Evolutionary conservation across 2,797 vertebrate genomes (phyloP).

Genomic region (Mionectes olivaceus): DNA sequence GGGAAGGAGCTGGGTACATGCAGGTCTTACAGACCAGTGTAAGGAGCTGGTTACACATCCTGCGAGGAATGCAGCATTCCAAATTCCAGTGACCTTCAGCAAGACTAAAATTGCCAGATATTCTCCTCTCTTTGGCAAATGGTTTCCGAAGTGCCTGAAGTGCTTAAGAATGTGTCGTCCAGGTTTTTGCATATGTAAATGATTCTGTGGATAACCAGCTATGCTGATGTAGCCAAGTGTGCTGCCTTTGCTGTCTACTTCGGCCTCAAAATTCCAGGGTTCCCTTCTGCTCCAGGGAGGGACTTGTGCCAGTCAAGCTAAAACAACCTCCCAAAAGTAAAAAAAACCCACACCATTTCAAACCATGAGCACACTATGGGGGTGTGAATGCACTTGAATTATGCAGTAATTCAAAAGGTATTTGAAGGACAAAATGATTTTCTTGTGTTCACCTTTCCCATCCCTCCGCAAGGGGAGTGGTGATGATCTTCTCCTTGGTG

Average conservation of each 20-base stretch:
- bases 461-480: rapidly evolving
- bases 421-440: not conserved
- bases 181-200: not conserved
- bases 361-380: not conserved
- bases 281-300: not conserved
- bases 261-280: not conserved
- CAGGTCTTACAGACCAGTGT: not conserved
- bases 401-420: not conserved
- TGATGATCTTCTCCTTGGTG: not conserved
- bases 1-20: not conserved
- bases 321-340: not conserved
- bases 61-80: not conserved
- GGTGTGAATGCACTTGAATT: not conserved
- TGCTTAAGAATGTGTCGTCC: not conserved
- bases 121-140: not conserved
- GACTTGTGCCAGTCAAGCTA: not conserved
- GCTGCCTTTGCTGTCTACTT: not conserved
- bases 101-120: not conserved
- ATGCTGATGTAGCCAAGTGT: no score
- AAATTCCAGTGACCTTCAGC: not conserved
- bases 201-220: not conserved
- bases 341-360: rapidly evolving
- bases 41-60: not conserved
- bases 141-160: not conserved
- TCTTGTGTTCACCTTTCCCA: not conserved